Conservation (phyloP, 2,888 invertebrate species). For the Halocaridina rubra region DNA sequence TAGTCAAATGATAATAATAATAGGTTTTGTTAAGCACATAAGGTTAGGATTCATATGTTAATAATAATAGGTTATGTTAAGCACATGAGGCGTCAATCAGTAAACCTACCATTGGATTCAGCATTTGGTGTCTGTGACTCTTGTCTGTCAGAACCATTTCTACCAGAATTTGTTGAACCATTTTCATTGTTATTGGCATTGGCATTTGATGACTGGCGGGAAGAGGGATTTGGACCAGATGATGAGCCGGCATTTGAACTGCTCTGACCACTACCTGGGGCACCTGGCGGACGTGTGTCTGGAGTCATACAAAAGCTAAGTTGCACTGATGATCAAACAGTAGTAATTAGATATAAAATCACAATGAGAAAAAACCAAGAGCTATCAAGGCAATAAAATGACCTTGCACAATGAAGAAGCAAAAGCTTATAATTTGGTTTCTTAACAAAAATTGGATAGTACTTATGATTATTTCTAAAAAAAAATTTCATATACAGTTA, state of each 20-base stretch:
- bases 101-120: not conserved
- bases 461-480: too few species aligned
- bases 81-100: too few species aligned
- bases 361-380: too few species aligned
- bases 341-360: not conserved
- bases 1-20: too few species aligned
- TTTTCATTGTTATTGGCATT: not conserved
- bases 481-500: too few species aligned
- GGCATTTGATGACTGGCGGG: not conserved
- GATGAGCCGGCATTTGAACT: not conserved
- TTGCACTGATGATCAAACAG: not conserved
- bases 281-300: constrained; percentile 19
- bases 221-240: not conserved
- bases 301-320: not conserved
- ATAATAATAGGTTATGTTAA: too few species aligned
- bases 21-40: too few species aligned
- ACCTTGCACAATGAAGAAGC: too few species aligned
- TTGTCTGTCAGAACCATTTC: not conserved
- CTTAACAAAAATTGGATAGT: too few species aligned
- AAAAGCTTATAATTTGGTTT: too few species aligned
- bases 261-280: not conserved
- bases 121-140: not conserved
- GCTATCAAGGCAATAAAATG: too few species aligned
- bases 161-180: not conserved
- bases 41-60: too few species aligned